These are phyloP conservation scores for Nesidiocoris tenuis DNA, from an alignment of 2,888 invertebrate species.

Conservation along the genomic window DNA sequence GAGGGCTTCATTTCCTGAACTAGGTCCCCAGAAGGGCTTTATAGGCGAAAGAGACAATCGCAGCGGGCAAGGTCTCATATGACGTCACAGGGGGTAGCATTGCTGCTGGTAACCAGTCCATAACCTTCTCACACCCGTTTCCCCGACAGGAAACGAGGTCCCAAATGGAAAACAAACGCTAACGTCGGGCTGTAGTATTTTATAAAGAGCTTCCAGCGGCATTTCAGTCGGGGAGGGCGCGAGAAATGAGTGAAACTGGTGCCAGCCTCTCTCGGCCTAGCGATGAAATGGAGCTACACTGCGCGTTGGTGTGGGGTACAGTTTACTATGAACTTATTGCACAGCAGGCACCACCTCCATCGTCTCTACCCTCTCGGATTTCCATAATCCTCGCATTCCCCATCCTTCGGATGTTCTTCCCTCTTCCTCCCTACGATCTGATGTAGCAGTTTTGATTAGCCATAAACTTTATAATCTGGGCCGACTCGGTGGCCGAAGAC, in stretches of 20 bases:
- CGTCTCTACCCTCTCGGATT: background rate
- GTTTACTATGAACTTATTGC: background rate
- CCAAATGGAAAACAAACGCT: constrained; percentile 41
- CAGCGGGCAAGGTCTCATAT: constrained; percentile 12
- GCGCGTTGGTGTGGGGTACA: background rate
- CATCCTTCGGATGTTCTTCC: background rate
- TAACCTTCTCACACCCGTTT: background rate
- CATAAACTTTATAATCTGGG: constrained; percentile 31
- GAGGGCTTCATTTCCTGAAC: constrained; percentile 37
- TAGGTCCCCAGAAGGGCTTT: constrained; percentile 14
- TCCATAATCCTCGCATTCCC: constrained; percentile 32
- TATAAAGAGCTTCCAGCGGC: constrained; percentile 37
- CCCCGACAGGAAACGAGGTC: constrained; percentile 35
- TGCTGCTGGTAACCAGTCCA: too few species aligned
- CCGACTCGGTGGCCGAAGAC: constrained; percentile 5
- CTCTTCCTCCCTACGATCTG: constrained; percentile 4
- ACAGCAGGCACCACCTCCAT: background rate
- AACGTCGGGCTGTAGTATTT: constrained; percentile 29
- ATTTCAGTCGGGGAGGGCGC: background rate
- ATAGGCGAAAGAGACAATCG: constrained; percentile 26
- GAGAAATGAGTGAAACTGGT: background rate
- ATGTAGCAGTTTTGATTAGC: constrained; percentile 12
- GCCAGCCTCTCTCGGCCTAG: too few species aligned
- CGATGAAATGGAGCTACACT: background rate
- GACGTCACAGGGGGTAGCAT: constrained; percentile 29